These are phyloP conservation scores for Drosophila percnosoma DNA, from an alignment of 2,888 invertebrate genomes.

Conservation along the genomic window DNA sequence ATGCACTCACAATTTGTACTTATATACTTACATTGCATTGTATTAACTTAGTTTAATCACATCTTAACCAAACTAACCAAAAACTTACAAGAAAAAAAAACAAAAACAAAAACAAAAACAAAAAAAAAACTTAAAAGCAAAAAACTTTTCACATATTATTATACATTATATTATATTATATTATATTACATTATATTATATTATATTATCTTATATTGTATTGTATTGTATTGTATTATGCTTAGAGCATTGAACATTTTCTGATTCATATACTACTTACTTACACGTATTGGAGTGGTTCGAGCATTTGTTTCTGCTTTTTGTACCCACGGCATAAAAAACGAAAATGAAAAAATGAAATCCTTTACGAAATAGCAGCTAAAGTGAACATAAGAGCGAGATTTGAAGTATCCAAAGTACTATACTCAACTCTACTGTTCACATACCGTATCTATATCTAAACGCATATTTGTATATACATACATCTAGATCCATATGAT, in stretches of 20 bases:
- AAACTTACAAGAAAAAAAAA: background rate
- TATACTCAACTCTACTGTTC: constrained; percentile 22
- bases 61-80: constrained; percentile 28
- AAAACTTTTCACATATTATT: constrained; percentile 36
- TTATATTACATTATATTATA: constrained; percentile 17
- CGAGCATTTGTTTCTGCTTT: constrained; percentile 38
- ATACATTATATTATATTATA: constrained; percentile 1
- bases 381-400: constrained; percentile 17
- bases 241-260: constrained; percentile 46
- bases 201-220: constrained; percentile 33
- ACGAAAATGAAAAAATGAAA: background rate
- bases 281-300: constrained; percentile 35
- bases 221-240: constrained; percentile 51
- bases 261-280: constrained; percentile 26
- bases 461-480: constrained; percentile 24
- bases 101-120: background rate
- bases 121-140: background rate
- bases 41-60: constrained; percentile 51
- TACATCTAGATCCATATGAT: constrained; percentile 2
- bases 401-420: constrained; percentile 23
- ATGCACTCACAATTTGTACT: constrained; percentile 54
- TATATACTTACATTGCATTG: constrained; percentile 48
- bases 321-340: constrained; percentile 15
- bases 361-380: constrained; percentile 24
- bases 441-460: constrained; percentile 24